Conservation (phyloP, 1,140 invertebrate genomes). For the Drosophila kohkoa region DNA sequence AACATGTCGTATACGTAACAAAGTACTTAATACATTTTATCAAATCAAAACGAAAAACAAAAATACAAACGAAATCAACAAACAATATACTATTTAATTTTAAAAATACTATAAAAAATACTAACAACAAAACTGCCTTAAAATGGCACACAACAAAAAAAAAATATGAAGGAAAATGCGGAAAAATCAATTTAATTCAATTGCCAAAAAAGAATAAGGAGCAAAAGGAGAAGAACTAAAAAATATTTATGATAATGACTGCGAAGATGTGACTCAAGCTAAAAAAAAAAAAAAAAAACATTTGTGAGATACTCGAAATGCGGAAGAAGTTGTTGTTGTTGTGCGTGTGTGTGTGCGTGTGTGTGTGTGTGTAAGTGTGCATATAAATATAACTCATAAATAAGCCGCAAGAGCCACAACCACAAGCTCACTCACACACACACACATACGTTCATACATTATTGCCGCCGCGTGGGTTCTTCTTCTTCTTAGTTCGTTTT, state of each 20-base stretch:
- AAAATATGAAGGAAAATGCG: neutral
- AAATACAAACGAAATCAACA: neutral
- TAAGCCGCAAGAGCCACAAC: slow-evolving; percentile 28
- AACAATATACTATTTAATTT: slow-evolving; percentile 4
- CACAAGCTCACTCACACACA: slow-evolving; percentile 1
- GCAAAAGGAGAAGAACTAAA: neutral
- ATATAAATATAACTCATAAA: slow-evolving; percentile 36
- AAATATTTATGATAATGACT: slow-evolving; percentile 31
- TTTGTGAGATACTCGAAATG: neutral
- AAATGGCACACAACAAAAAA: neutral
- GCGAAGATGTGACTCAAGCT: slow-evolving; percentile 24
- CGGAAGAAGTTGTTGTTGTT: slow-evolving; percentile 21
- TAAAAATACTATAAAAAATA: slow-evolving; percentile 6
- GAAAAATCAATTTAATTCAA: slow-evolving; percentile 33
- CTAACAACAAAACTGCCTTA: neutral
- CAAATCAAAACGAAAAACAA: neutral
- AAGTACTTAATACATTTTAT: slow-evolving; percentile 18
- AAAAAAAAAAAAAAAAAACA: neutral
- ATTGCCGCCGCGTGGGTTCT: slow-evolving; percentile 9
- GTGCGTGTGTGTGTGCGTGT: neutral
- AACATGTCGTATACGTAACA: slow-evolving; percentile 43
- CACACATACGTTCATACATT: slow-evolving; percentile 14
- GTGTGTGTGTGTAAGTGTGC: neutral
- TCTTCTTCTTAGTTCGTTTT: neutral
- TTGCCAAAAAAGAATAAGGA: slow-evolving; percentile 2